These are phyloP conservation scores for Catocala fraxini DNA, from an alignment of 2,888 invertebrate species.

Conservation along the genomic window DNA sequence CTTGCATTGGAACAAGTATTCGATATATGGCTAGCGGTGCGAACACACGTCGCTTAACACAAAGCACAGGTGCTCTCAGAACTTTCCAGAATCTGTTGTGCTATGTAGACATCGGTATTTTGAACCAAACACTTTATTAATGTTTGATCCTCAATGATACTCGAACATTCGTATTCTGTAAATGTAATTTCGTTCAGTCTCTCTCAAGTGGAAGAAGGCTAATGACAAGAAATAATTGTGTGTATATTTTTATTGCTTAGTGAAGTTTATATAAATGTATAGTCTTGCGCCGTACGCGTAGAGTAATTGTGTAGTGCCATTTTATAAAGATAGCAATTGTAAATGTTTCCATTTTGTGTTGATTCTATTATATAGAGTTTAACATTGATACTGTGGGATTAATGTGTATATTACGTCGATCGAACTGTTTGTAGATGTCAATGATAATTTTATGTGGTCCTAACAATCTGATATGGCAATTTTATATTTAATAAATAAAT, in stretches of 20 bases:
- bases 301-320: conserved; percentile 60
- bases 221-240: background rate
- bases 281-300: conserved; percentile 32
- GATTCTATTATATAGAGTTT: conserved; percentile 84
- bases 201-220: no score
- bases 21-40: background rate
- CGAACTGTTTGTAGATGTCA: conserved; percentile 74
- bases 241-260: no score
- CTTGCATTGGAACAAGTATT: conserved; percentile 1
- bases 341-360: conserved; percentile 79
- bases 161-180: background rate
- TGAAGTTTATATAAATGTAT: background rate
- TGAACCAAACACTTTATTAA: conserved; percentile 9
- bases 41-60: conserved; percentile 1
- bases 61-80: background rate
- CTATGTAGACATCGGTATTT: conserved; percentile 19
- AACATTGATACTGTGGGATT: conserved; percentile 64
- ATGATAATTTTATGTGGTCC: conserved; percentile 67
- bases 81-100: background rate
- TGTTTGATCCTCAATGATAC: background rate
- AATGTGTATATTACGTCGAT: conserved; percentile 60
- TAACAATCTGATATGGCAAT: conserved; percentile 74
- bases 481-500: conserved; percentile 84
- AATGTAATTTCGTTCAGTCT: background rate
- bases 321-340: conserved; percentile 62